A percentile compares a stretch with the other conserved stretches of the same genome.
Conservation (phyloP, 2,888 invertebrate genomes). For the Autographa gamma region DNA sequence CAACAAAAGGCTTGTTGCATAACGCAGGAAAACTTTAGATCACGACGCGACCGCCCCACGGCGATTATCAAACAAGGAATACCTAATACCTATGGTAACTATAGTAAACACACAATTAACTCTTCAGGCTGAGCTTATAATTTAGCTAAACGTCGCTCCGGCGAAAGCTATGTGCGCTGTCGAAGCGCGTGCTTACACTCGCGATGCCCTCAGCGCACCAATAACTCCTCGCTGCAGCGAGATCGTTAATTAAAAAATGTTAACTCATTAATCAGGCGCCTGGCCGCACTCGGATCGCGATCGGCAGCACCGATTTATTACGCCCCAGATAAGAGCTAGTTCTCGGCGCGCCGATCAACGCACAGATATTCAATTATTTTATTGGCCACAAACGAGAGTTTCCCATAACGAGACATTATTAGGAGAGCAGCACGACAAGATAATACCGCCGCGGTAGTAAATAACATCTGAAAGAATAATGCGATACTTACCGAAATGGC, state of each 20-base stretch:
- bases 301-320: conserved; percentile 76
- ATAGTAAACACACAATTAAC: conserved; percentile 78
- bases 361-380: conserved; percentile 68
- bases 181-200: conserved; percentile 59
- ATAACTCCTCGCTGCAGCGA: conserved; percentile 63
- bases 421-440: conserved; percentile 51
- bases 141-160: conserved; percentile 67
- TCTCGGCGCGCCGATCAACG: conserved; percentile 57
- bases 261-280: conserved; percentile 77
- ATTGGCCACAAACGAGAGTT: conserved; percentile 66
- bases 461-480: conserved; percentile 56
- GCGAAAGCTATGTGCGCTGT: conserved; percentile 65
- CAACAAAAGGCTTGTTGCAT: conserved; percentile 74
- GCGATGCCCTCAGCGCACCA: conserved; percentile 61
- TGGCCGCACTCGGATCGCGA: conserved; percentile 71
- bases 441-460: conserved; percentile 50
- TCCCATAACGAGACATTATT: conserved; percentile 65
- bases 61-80: conserved; percentile 70
- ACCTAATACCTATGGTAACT: conserved; percentile 72
- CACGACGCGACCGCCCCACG: conserved; percentile 75
- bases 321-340: conserved; percentile 75
- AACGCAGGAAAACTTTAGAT: conserved; percentile 76
- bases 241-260: conserved; percentile 81
- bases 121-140: conserved; percentile 70
- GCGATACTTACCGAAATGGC: conserved; percentile 39